Conservation (phyloP, 2,113 vertebrate genomes). For the Tylochromis polylepis region DNA sequence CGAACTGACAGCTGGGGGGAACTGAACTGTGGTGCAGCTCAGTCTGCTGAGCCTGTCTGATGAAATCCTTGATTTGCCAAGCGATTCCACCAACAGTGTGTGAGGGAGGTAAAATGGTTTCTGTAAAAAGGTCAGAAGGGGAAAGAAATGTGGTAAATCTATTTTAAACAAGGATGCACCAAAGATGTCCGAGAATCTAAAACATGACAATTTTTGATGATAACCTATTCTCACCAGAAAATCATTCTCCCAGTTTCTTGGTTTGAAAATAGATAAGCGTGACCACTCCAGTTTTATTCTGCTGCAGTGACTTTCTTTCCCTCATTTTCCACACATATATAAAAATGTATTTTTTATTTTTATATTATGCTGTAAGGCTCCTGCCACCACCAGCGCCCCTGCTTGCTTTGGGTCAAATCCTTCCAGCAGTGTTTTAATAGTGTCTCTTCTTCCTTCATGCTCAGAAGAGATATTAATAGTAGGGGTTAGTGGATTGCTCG, state of each 20-base stretch:
- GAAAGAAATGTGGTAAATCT: not conserved
- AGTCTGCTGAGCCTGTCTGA: not conserved
- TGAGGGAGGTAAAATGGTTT: not conserved
- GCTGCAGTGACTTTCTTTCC: not conserved
- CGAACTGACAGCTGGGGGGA: not conserved
- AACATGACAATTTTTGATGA: not conserved
- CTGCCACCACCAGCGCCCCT: not conserved
- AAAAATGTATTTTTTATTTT: not conserved
- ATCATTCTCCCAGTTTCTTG: not conserved
- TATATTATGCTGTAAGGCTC: not conserved
- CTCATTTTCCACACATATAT: not conserved
- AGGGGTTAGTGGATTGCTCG: not conserved
- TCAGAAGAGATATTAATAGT: constrained; percentile 18
- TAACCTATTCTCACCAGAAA: not conserved
- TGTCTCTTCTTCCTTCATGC: not conserved
- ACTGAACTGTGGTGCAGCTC: not conserved
- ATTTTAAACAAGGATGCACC: not conserved
- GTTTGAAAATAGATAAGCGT: not conserved
- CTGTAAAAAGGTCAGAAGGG: not conserved
- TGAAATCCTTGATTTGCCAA: not conserved
- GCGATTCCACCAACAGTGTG: not conserved
- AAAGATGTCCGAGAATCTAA: not conserved
- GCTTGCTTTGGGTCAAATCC: constrained; percentile 36
- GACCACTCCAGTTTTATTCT: not conserved
- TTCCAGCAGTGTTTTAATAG: constrained; percentile 34